These are phyloP conservation scores for Sphenopsis melanotis DNA, from an alignment of 2,797 vertebrate species.

Conservation along the genomic window DNA sequence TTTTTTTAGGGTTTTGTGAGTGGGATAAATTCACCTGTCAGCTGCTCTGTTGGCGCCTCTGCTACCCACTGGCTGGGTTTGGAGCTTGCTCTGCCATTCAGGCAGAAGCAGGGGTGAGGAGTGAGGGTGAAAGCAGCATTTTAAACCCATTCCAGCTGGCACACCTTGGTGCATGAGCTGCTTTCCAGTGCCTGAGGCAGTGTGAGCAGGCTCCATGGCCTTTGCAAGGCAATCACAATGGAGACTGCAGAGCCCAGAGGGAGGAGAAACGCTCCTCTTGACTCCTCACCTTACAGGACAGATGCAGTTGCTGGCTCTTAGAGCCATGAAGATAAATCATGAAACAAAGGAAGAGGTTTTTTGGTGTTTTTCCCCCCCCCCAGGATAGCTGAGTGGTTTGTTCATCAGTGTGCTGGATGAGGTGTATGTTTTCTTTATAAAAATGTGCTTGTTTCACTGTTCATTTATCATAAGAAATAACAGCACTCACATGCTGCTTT, in stretches of 20 bases:
- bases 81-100: background rate
- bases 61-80: background rate
- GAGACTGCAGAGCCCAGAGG: background rate
- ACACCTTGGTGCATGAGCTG: background rate
- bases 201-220: background rate
- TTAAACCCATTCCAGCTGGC: background rate
- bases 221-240: background rate
- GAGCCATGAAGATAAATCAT: background rate
- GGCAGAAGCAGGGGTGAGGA: background rate
- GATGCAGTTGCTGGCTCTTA: background rate
- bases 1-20: background rate
- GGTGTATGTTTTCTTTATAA: background rate
- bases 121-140: background rate
- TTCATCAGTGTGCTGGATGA: background rate
- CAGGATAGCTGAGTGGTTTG: background rate
- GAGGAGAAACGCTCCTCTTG: background rate
- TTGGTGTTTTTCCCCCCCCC: background rate
- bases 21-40: background rate
- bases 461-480: constrained; percentile 19
- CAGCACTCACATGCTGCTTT: background rate
- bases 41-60: background rate
- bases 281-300: background rate
- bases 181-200: background rate
- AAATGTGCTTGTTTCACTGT: constrained; percentile 4
- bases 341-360: background rate